Evolutionary conservation across 1,140 invertebrate genomes (phyloP).

Genomic region (Andrena cerasifolii): DNA sequence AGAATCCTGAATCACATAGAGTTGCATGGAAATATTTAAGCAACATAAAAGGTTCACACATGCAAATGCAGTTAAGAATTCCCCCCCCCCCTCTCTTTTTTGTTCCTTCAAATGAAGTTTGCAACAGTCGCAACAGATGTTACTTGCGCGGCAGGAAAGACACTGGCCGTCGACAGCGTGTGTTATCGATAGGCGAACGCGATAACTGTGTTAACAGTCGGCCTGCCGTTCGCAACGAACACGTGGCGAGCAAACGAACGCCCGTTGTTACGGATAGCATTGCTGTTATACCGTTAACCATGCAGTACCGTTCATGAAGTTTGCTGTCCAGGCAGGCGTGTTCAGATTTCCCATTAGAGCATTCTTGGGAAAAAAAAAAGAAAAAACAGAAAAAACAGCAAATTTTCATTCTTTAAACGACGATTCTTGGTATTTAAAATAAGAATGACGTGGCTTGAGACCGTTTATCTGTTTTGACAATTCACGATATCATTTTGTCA

Average conservation of each 20-base stretch:
- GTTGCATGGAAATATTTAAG: too few relatives aligned
- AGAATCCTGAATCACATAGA: too few relatives aligned
- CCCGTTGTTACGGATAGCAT: constrained; percentile 49
- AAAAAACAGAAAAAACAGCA: too few relatives aligned
- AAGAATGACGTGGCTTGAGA: too few relatives aligned
- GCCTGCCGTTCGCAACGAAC: constrained; percentile 38
- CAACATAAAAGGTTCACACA: too few relatives aligned
- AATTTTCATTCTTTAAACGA: too few relatives aligned
- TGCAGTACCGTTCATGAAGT: constrained; percentile 45
- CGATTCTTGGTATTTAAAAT: too few relatives aligned
- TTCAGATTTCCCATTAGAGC: background rate
- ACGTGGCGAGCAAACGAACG: constrained; percentile 44
- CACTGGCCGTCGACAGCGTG: background rate
- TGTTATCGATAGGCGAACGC: constrained; percentile 38
- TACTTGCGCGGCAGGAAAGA: background rate
- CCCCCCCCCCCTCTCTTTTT: background rate
- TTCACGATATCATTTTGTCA: too few relatives aligned
- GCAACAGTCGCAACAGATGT: too few relatives aligned
- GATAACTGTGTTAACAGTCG: constrained; percentile 61
- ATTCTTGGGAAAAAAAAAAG: background rate
- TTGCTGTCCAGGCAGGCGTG: constrained; percentile 2
- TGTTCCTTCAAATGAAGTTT: too few relatives aligned
- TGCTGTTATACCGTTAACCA: constrained; percentile 56
- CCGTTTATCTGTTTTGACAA: too few relatives aligned
- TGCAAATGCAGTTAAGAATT: too few relatives aligned